Percentiles rank a stretch among this genome's conserved stretches.
Evolutionary conservation across 1,140 invertebrate genomes (phyloP).

Genomic region (Meteorus sp.): DNA sequence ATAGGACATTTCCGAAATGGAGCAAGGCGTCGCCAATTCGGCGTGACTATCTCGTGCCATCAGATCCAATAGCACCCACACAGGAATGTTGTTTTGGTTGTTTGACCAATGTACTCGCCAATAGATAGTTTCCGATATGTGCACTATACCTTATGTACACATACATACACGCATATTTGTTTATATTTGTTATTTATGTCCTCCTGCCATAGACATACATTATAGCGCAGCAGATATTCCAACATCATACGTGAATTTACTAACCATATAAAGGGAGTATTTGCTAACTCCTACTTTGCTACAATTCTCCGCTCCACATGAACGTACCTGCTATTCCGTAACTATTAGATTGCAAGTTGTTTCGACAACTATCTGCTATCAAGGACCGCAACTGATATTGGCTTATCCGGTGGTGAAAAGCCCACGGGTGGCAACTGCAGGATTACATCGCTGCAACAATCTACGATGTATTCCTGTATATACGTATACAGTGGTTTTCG

Average conservation of each 20-base stretch:
- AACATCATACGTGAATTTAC: too few relatives aligned
- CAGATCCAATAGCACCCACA: neutral
- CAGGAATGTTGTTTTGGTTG: neutral
- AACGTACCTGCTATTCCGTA: slow-evolving; percentile 5
- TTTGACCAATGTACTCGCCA: neutral
- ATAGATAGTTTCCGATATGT: too few relatives aligned
- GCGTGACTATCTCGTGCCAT: neutral
- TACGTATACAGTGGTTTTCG: too few relatives aligned
- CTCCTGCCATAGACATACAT: too few relatives aligned
- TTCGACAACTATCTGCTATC: neutral
- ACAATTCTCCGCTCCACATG: neutral
- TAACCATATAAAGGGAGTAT: too few relatives aligned
- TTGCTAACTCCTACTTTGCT: too few relatives aligned
- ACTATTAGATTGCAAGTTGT: slow-evolving; percentile 5
- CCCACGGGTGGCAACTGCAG: too few relatives aligned
- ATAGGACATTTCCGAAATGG: neutral
- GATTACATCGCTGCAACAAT: neutral
- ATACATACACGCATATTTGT: too few relatives aligned
- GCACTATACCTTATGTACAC: too few relatives aligned
- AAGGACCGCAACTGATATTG: neutral
- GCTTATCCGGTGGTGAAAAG: slow-evolving; percentile 8
- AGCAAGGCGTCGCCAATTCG: neutral
- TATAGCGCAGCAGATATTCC: too few relatives aligned
- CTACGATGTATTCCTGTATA: neutral
- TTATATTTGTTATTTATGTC: too few relatives aligned